Evolutionary conservation across 2,888 invertebrate genomes (phyloP).

Genomic region (Antitype chi): DNA sequence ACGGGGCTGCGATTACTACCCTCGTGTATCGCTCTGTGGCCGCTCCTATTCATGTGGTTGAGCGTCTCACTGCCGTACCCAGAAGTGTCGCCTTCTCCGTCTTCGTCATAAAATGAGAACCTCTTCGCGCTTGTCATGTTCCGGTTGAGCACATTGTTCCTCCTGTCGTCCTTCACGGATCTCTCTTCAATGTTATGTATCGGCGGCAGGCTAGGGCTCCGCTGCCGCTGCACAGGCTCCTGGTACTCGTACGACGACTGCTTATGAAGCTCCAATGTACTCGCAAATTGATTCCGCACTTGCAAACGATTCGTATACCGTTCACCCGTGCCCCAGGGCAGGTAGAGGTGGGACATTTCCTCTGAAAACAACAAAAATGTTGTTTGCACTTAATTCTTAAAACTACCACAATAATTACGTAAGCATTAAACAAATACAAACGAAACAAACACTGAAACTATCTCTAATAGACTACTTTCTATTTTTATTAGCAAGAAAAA

Average conservation of each 20-base stretch:
- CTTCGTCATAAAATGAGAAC: conserved; percentile 88
- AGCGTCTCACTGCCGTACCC: conserved; percentile 95
- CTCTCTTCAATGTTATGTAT: conserved; percentile 88
- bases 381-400: conserved; percentile 37
- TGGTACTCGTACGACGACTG: conserved; percentile 86
- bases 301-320: conserved; percentile 84
- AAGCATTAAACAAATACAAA: conserved; percentile 34
- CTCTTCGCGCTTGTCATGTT: conserved; percentile 86
- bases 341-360: conserved; percentile 94
- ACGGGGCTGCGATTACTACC: conserved; percentile 76
- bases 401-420: conserved; percentile 41
- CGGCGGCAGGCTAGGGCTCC: conserved; percentile 93
- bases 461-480: conserved; percentile 54
- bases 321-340: conserved; percentile 93
- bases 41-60: conserved; percentile 87
- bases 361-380: conserved; percentile 89
- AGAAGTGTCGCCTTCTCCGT: conserved; percentile 94
- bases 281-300: conserved; percentile 88
- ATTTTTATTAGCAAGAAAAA: conserved; percentile 62
- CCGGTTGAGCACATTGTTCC: conserved; percentile 78
- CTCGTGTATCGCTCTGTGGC: conserved; percentile 74
- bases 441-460: conserved; percentile 37
- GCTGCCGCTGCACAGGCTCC: conserved; percentile 85
- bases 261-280: conserved; percentile 85
- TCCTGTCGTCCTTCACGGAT: conserved; percentile 79